Evolutionary conservation across 2,888 invertebrate genomes (phyloP), one percentile per base, ranked within the genome.

Genomic region (Drosophila melanosoma): DNA sequence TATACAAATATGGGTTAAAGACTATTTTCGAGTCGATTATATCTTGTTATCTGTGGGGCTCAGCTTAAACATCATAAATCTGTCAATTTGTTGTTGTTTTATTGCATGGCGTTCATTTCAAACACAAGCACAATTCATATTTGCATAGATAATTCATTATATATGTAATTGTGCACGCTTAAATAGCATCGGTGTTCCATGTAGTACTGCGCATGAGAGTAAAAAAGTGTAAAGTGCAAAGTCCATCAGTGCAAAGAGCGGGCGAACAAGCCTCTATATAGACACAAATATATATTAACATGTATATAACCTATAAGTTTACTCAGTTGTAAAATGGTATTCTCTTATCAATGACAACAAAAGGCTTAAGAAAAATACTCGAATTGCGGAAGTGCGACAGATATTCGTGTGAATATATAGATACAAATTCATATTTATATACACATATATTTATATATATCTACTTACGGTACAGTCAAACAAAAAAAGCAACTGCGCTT

Each of bases 301-400:
- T 20, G 7, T 11, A 29, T 36, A 32, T 20, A 57, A 11, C 40
- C 29, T 40, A 40, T 54, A 65, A 48, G 12, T 45, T 29, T 26
- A 17, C 33, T 64, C 57, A 59, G 67, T 63, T 68, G 58, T 57
- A 54, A 51, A 49, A 63, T 48, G 52, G 60, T 70, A 64, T 58
- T 49, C 52, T 29, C 69, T 79, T 77, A 79, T 81, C 81, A 76
- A 56, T 32, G 45, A 76, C 58, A 80, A 65, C 67, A 65, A 52
- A 80, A 49, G 61, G 54, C 8, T 38, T 48, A 56, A 73, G 40
- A 40, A 42, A 68, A 32, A 49, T 45, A 65, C 52, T 29, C n/a
- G 45, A 49, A 26, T 49, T 65, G 54, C 66, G 76, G 77, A 76
- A 76, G 76, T 35, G 29, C 32, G 49, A 57, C 63, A 74, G 65